Base-by-base conservation (phyloP, 1,140 invertebrate species). In the Ditylenchus dipsaci region DNA sequence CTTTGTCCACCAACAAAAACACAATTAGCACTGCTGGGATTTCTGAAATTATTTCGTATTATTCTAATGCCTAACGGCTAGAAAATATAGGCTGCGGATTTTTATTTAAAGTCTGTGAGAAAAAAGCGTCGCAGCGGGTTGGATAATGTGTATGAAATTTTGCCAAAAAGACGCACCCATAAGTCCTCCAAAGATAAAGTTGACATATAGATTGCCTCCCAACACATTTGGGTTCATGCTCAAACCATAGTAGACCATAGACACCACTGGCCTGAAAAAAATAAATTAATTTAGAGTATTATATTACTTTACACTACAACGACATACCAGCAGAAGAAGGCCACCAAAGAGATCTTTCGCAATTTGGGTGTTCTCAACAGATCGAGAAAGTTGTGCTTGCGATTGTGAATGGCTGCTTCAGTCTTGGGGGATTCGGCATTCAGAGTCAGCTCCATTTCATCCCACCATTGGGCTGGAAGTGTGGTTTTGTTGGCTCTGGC, bases 241-340 rank as follows among this genome's bases (percentile, higher is more conserved):
- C 53, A 84, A 63, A 0, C 83, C 83, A 64, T 82, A 84, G 67
- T 84, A 84, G 15, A 83, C 76, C 72, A 84, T 79, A 15, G 76
- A 82, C 45, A 82, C 78, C 0, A 79, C 78, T n/a, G 79, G 78
- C 82, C 78, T 76, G 60, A 17, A 74, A 67, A 53, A 70, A 15
- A 71, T 11, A 68, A 15, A 45, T 42, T 1, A 19, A 21, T 1
- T 67, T n/a, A n/a, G n/a, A n/a, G n/a, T n/a, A n/a, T n/a, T n/a
- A n/a, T n/a, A n/a, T n/a, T n/a, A n/a, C n/a, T n/a, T n/a, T n/a
- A n/a, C n/a, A n/a, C n/a, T n/a, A 61, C 23, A 9, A 73, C 13
- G 13, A 65, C 27, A 33, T 17, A 65, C 74, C 74, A 76, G 53
- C 74, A 76, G 42, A 76, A 75, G 65, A 76, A 77, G 0, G 65